Evolutionary conservation across 2,113 vertebrate species (phyloP).

Genomic region (Tragelaphus imberbis): DNA sequence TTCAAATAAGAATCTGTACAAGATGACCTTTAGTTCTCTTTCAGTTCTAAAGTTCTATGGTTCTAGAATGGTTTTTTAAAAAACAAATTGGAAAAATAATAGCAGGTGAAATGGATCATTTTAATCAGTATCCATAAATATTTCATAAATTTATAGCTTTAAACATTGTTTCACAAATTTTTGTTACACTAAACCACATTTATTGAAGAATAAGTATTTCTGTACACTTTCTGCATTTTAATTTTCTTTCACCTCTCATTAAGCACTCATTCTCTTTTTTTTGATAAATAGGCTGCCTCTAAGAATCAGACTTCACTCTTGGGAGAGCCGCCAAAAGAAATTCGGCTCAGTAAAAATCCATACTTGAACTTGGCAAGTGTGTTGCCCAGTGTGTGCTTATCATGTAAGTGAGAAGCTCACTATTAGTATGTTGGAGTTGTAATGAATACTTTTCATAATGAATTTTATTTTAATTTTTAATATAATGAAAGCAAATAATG

Average conservation of each 20-base stretch:
- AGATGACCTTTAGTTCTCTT: not conserved
- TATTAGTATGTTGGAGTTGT: not conserved
- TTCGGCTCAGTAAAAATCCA: conserved; percentile 94
- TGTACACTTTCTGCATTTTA: not conserved
- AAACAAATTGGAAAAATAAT: not conserved
- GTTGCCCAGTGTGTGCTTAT: conserved; percentile 88
- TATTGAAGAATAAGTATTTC: not conserved
- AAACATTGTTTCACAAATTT: not conserved
- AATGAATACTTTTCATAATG: not conserved
- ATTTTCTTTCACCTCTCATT: not conserved
- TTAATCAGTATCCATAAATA: not conserved
- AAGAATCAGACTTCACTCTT: conserved; percentile 91
- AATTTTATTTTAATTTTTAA: not conserved
- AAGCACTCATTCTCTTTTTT: not conserved
- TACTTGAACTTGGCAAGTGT: conserved; percentile 97
- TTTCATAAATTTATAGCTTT: not conserved
- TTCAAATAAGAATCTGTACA: not conserved
- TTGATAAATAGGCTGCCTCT: conserved; percentile 75
- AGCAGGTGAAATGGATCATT: not conserved
- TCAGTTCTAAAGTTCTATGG: not conserved
- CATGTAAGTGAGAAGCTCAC: conserved; percentile 77
- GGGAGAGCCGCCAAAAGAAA: conserved; percentile 95
- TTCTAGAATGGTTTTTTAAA: not conserved
- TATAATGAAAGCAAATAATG: not conserved
- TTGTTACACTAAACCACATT: not conserved